Evolutionary conservation across 1,140 invertebrate genomes (phyloP), one percentile per base, ranked within the genome.

Genomic region (Euura saliciscinereae): DNA sequence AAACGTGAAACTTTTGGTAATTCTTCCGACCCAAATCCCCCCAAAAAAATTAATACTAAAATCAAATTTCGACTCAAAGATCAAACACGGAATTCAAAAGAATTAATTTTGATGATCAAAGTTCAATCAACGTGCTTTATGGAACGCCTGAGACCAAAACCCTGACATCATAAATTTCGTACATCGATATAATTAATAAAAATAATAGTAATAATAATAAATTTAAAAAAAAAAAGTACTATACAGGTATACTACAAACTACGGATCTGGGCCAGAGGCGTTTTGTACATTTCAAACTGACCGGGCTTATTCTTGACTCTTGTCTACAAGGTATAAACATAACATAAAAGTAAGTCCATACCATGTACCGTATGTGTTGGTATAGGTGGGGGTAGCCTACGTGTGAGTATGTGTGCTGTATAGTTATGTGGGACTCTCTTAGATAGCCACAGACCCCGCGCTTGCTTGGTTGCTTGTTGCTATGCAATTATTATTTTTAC

Each of bases 401-500:
- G 28, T 28, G 28, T 28, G 28, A 28, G 28, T 28, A 28, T 28
- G 28, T 28, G 51, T 59, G 13, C 13, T 59, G 13, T 59, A 59
- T 59, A 8, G 13, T n/a, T 59, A 59, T 6, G 10, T 59, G 51
- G 8, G 51, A 59, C 10, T 59, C 28, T 28, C 28, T 28, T 28
- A 28, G 28, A 28, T 28, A 28, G 51, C 51, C 4, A n/a, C 51
- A 11, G 51, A 8, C 13, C 8, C 51, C n/a, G 51, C 51, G 10
- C 8, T n/a, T 59, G 51, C 51, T 28, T 59, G 51, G 8, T 59
- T n/a, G 10, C 51, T 59, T 59, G 51, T 59, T 59, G 51, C 51
- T n/a, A 59, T 59, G 51, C 51, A 59, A 59, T 59, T 59, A 59
- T 59, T 59, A 59, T 59, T 59, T 59, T 59, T n/a, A 5, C 8